Evolutionary conservation across 35 echinoderm and acorn worm genomes (phyloP), one percentile per base, ranked within the genome.

Genomic region (Ophiothrix spiculata): DNA sequence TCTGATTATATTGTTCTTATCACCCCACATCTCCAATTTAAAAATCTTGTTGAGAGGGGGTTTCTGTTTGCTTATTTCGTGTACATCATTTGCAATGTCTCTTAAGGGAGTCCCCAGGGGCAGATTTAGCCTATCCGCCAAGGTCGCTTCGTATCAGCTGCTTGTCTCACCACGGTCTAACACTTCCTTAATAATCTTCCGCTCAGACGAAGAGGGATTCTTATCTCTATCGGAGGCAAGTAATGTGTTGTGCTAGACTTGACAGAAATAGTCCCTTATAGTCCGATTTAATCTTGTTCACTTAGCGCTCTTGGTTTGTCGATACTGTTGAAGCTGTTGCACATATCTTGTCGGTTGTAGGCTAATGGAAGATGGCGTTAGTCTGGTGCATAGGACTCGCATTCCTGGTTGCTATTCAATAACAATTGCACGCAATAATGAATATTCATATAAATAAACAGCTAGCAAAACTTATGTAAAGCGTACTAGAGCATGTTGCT

Each of bases 131-230:
- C 60, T 28, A 69, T 69, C 60, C 60, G 60, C 23, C 23, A 69
- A 69, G 60, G 60, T 69, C 60, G 4, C 16, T 69, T 28, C 10
- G 60, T 69, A 69, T 69, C 60, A 69, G 60, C 60, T 69, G 60
- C 60, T 15, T 69, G 60, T 69, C 60, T 69, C 8, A 69, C 60
- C 60, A 69, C 2, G 60, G 60, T 69, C 60, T 69, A 69, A 69
- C 60, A 69, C 60, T 69, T 69, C 60, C 60, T 69, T 69, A 2
- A 69, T 4, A 25, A 69, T 69, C 60, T 69, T 69, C 60, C 60
- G 60, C 23, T 69, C 60, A 69, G 60, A 69, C 60, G 60, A 69
- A 69, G 6, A 69, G 60, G 60, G 60, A 69, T 69, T 69, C 60
- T 69, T 69, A 69, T 69, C 60, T 69, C 2, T 28, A 69, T 69